phyloP scores from a whole-genome alignment of 2,888 invertebrate species.

The Allophyes oxyacanthae region DNA sequence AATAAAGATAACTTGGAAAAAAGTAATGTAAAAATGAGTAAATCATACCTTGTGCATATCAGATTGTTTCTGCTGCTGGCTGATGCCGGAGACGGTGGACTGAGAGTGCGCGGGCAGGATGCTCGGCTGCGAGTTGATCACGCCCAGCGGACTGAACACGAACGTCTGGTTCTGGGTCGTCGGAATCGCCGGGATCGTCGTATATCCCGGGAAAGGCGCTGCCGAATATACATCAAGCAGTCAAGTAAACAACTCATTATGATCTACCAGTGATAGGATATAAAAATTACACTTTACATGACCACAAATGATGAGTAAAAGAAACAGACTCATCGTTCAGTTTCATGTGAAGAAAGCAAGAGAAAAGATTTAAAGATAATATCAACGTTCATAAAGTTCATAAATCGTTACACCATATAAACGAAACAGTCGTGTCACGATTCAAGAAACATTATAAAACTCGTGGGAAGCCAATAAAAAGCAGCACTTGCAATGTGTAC shows the following conservation, averaged over 20 bases:
- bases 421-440: constrained; percentile 34
- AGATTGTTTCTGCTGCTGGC: constrained; percentile 89
- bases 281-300: constrained; percentile 26
- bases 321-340: background rate
- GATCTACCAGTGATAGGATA: background rate
- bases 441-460: constrained; percentile 40
- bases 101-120: constrained; percentile 91
- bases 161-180: constrained; percentile 94
- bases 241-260: background rate
- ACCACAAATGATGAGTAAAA: constrained; percentile 19
- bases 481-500: constrained; percentile 61
- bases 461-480: constrained; percentile 67
- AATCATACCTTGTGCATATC: constrained; percentile 91
- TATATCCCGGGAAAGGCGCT: constrained; percentile 93
- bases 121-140: constrained; percentile 92
- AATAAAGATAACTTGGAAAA: no score
- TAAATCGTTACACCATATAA: constrained; percentile 18
- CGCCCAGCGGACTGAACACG: constrained; percentile 92
- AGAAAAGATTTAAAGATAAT: constrained; percentile 10
- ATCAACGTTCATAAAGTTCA: constrained; percentile 2
- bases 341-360: constrained; percentile 7
- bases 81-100: constrained; percentile 81
- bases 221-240: constrained; percentile 32
- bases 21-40: no score
- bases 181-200: constrained; percentile 93